Percentiles rank a stretch among this genome's conserved stretches.
These are phyloP conservation scores for Leptinotarsa haldemani DNA, from an alignment of 2,888 invertebrate species.

Conservation along the genomic window DNA sequence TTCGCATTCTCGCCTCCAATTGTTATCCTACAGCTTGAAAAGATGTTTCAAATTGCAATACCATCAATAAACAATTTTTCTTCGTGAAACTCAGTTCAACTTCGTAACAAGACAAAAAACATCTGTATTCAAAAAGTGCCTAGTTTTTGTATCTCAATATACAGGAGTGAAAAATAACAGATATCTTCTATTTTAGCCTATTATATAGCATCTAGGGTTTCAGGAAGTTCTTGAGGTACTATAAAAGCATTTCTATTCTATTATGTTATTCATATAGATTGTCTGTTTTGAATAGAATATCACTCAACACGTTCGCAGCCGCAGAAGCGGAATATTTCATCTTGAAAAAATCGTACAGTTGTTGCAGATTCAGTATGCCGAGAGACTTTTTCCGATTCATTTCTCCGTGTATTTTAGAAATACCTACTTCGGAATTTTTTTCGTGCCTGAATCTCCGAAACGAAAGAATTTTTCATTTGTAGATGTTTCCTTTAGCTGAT, in stretches of 20 bases:
- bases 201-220: background rate
- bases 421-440: background rate
- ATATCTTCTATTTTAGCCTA: too few relatives aligned
- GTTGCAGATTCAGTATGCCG: background rate
- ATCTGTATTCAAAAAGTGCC: too few relatives aligned
- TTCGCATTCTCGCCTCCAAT: background rate
- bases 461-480: background rate
- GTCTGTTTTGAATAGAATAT: background rate
- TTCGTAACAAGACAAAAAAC: too few relatives aligned
- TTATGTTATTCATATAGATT: too few relatives aligned
- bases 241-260: too few relatives aligned
- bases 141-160: too few relatives aligned
- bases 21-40: background rate
- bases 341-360: background rate
- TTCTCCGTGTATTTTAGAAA: background rate
- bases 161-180: too few relatives aligned
- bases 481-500: background rate
- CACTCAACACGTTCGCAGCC: background rate
- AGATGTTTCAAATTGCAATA: too few relatives aligned
- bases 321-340: constrained; percentile 1
- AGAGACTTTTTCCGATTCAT: constrained; percentile 9
- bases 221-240: too few relatives aligned
- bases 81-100: too few relatives aligned
- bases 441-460: background rate
- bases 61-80: too few relatives aligned